Evolutionary conservation across 1,140 invertebrate species (phyloP), one percentile per base, ranked within the genome.

Genomic region (Pseudachorutes palmiensis): DNA sequence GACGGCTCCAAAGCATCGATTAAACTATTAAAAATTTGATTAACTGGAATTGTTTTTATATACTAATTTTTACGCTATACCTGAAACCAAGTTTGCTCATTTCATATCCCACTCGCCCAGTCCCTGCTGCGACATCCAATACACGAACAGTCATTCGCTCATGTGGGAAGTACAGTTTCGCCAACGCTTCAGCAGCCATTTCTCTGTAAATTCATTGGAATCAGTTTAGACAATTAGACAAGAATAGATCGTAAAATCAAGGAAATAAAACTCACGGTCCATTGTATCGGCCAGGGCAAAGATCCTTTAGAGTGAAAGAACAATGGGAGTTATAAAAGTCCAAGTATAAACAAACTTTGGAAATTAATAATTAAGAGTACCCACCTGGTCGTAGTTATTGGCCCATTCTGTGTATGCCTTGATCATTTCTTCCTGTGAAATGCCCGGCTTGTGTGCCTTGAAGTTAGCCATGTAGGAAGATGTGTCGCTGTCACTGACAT

Each of bases 91-190:
- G 19, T 24, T 68, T 67, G 26, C 60, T n/a, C 22, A 74, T 55
- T 55, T 78, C 75, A 31, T 70, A 59, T n/a, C 76, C 78, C 30
- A 78, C 74, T 51, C 75, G 62, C 19, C 78, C 78, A 33, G 78
- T 79, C 22, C 78, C 78, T 63, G 76, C 76, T 9, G 76, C 78
- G 19, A 79, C 74, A 65, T 79, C 78, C 41, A 79, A 62, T 41
- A 78, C 70, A 41, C 61, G 68, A 1, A 76, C 45, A 32, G 59
- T 41, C 28, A 31, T 26, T 32, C 72, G 67, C 0, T 33, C 29
- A 22, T 30, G n/a, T 2, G 66, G 31, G 55, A 70, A 72, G 59
- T 69, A 62, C 14, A 68, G 36, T 22, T 55, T 26, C 12, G 65
- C 69, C 48, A 76, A 22, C 22, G 71, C 67, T 3, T 71, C 61